A percentile compares a stretch with the other conserved stretches of the same genome.
These are phyloP conservation scores for Drosophila lacicola DNA, from an alignment of 2,888 invertebrate genomes.

Conservation along the genomic window DNA sequence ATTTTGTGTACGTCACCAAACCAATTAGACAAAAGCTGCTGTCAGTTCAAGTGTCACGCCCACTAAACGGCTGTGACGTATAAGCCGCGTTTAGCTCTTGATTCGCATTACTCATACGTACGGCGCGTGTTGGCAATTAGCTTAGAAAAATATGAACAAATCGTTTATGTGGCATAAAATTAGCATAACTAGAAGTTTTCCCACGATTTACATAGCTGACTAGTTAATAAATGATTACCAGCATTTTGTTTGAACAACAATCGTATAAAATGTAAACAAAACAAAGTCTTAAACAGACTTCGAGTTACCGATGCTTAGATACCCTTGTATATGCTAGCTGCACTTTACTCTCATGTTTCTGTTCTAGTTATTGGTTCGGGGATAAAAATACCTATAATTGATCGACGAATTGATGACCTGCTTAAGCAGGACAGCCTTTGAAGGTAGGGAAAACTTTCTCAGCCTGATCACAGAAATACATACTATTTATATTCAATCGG, in stretches of 20 bases:
- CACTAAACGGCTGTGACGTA: conserved; percentile 67
- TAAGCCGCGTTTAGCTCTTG: conserved; percentile 25
- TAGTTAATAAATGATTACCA: conserved; percentile 21
- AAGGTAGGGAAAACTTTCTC: too few species aligned
- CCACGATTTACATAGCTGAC: conserved; percentile 59
- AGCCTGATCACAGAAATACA: too few species aligned
- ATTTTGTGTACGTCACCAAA: conserved; percentile 59
- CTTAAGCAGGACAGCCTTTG: too few species aligned
- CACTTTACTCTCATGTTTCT: not conserved
- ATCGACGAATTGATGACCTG: too few species aligned
- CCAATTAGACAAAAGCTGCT: conserved; percentile 46
- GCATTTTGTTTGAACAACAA: conserved; percentile 24
- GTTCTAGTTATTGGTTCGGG: too few species aligned
- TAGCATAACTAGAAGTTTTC: conserved; percentile 67
- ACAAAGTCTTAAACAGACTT: not conserved
- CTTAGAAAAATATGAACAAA: conserved; percentile 31
- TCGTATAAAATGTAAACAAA: conserved; percentile 40
- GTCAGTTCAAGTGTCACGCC: conserved; percentile 64
- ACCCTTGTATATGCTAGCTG: conserved; percentile 3
- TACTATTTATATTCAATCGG: too few species aligned
- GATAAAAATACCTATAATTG: too few species aligned
- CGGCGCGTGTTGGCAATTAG: conserved; percentile 74
- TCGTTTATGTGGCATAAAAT: conserved; percentile 55
- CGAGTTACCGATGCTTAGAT: not conserved
- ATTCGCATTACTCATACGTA: conserved; percentile 57